phyloP scores from a whole-genome alignment of 2,113 vertebrate genomes.

The Bubo blakistoni region DNA sequence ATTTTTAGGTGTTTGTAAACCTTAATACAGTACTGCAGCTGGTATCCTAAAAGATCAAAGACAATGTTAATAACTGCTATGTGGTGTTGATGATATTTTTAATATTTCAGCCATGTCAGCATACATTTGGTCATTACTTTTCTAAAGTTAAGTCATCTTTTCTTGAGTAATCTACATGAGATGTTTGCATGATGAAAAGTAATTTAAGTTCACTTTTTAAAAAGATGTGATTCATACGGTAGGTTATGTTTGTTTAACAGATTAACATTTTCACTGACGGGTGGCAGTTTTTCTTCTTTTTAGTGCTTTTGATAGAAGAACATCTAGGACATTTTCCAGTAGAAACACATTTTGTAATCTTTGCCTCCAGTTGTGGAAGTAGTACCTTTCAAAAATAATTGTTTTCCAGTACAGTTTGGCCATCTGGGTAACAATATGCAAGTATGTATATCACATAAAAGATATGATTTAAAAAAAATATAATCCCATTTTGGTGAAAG shows the following conservation, averaged over 20 bases:
- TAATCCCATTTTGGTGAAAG: background rate
- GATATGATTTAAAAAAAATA: background rate
- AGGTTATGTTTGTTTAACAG: slow-evolving; percentile 17
- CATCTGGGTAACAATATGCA: background rate
- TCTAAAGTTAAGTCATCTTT: background rate
- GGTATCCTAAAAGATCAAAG: slow-evolving; percentile 23
- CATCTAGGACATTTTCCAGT: background rate
- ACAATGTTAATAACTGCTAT: background rate
- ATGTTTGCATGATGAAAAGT: slow-evolving; percentile 53
- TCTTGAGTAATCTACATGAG: slow-evolving; percentile 38
- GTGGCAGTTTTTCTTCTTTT: slow-evolving; percentile 20
- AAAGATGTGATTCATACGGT: background rate
- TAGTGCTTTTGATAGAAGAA: slow-evolving; percentile 4
- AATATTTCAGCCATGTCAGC: slow-evolving; percentile 7
- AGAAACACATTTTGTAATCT: background rate
- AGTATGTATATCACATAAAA: background rate
- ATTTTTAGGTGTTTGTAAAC: background rate
- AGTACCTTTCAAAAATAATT: background rate
- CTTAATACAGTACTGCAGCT: background rate
- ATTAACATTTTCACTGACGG: slow-evolving; percentile 1
- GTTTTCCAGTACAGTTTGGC: slow-evolving; percentile 15
- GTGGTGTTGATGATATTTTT: slow-evolving; percentile 6
- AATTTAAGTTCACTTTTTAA: slow-evolving; percentile 7
- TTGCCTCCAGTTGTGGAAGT: slow-evolving; percentile 14
- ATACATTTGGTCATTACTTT: slow-evolving; percentile 36